Evolutionary conservation across 1,140 invertebrate species (phyloP).

Genomic region (Asbolus verrucosus): DNA sequence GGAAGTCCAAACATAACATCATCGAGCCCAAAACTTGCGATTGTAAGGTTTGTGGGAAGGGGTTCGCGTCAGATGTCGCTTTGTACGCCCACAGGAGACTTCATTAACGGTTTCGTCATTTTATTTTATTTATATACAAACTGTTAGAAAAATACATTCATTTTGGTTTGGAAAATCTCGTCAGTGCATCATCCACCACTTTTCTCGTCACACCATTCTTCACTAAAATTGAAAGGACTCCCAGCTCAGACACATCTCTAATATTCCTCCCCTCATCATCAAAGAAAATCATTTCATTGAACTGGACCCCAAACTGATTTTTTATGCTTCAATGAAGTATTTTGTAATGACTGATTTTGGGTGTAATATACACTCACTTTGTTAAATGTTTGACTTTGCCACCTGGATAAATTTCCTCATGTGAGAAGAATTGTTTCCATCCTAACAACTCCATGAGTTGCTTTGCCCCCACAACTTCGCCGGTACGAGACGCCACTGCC

Average conservation of each 20-base stretch:
- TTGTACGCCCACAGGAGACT: no score
- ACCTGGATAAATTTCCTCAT: constrained; percentile 82
- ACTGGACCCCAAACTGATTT: constrained; percentile 68
- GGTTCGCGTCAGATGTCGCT: no score
- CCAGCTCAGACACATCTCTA: constrained; percentile 68
- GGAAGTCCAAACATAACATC: no score
- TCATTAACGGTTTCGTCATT: no score
- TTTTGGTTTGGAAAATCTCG: constrained; percentile 40
- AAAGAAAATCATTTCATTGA: constrained; percentile 79
- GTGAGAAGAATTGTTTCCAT: constrained; percentile 79
- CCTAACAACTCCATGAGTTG: constrained; percentile 76
- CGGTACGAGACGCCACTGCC: constrained; percentile 76
- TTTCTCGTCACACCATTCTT: constrained; percentile 67
- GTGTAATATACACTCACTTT: constrained; percentile 65
- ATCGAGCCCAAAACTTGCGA: no score
- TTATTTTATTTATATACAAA: no score
- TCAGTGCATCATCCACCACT: constrained; percentile 67
- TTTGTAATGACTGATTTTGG: constrained; percentile 1
- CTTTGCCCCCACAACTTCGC: constrained; percentile 74
- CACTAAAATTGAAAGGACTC: constrained; percentile 71
- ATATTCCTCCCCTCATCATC: constrained; percentile 78
- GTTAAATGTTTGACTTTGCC: constrained; percentile 78
- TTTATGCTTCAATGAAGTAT: constrained; percentile 67
- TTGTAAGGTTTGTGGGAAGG: no score
- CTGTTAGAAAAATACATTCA: no score